Evolutionary conservation across 2,888 invertebrate species (phyloP), one percentile per base, ranked within the genome.

Genomic region (Polymixis flavicincta): DNA sequence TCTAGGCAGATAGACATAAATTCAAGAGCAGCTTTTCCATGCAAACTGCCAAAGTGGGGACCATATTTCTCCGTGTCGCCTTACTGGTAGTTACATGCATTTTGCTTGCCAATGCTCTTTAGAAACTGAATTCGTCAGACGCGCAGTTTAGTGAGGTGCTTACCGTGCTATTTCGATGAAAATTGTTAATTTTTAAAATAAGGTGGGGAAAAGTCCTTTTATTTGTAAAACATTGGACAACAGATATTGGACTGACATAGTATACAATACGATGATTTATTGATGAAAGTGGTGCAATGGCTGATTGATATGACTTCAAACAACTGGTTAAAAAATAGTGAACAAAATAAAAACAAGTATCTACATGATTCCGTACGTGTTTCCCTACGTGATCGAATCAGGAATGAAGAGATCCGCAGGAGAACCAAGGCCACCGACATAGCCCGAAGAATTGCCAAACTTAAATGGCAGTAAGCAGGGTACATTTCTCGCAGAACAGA

Each of bases 21-120:
- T 84, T 69, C 60, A 60, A 71, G 55, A 74, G 57, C 57, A 80
- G 82, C 55, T 65, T 84, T 84, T 69, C 71, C 32, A 59, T 48
- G 52, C 14, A 64, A 84, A 74, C 81, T 80, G 48, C 85, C 74
- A 71, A 74, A 74, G 82, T 63, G 45, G 72, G 54, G 63, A 57
- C 71, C 68, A 71, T 84, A 82, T 82, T 69, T 85, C 81, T 45
- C 60, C 50, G 60, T 68, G 85, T 82, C 71, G 60, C 74, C 57
- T 80, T 79, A 54, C 74, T 74, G 55, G n/a, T 78, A 71, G 84
- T 71, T 71, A 78, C 71, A 61, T 82, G 64, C 71, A 82, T 81
- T 82, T 81, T 71, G 75, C 76, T 81, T 69, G 69, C 54, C 57
- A 65, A 71, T 81, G 85, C 82, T 75, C 68, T 85, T 82, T 81